Evolutionary conservation across 2,113 vertebrate species (phyloP).

Genomic region (Barbus barbus): DNA sequence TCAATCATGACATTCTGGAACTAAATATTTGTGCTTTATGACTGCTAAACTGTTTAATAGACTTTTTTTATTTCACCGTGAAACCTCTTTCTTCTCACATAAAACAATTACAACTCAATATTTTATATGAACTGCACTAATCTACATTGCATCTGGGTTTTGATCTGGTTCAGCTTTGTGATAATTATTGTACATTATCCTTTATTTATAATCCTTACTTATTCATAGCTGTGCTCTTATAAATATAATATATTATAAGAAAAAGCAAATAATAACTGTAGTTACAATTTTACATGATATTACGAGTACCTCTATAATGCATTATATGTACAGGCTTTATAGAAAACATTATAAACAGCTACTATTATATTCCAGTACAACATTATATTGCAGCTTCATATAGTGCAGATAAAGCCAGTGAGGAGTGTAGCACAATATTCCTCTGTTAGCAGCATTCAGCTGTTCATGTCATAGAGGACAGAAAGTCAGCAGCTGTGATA

Average conservation of each 20-base stretch:
- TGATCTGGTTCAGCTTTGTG: too few relatives aligned
- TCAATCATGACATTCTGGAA: background rate
- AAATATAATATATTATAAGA: background rate
- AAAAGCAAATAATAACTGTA: too few relatives aligned
- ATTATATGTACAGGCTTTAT: background rate
- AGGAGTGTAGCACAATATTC: background rate
- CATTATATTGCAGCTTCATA: background rate
- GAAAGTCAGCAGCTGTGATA: background rate
- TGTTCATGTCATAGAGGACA: slow-evolving; percentile 18
- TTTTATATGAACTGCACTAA: too few relatives aligned
- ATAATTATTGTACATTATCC: too few relatives aligned
- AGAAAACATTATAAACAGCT: background rate
- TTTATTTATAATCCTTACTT: background rate
- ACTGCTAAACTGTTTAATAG: background rate
- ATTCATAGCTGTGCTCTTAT: background rate
- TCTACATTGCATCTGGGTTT: too few relatives aligned
- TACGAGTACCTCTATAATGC: background rate
- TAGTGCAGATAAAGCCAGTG: background rate
- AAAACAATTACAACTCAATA: too few relatives aligned
- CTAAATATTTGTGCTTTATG: background rate
- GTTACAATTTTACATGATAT: background rate
- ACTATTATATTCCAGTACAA: too few relatives aligned
- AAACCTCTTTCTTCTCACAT: too few relatives aligned
- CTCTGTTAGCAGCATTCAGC: background rate
- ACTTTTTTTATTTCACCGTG: background rate